A percentile compares a stretch with the other conserved stretches of the same genome.
These are phyloP conservation scores for Poeciliopsis turneri DNA, from an alignment of 2,797 vertebrate genomes.

Conservation along the genomic window DNA sequence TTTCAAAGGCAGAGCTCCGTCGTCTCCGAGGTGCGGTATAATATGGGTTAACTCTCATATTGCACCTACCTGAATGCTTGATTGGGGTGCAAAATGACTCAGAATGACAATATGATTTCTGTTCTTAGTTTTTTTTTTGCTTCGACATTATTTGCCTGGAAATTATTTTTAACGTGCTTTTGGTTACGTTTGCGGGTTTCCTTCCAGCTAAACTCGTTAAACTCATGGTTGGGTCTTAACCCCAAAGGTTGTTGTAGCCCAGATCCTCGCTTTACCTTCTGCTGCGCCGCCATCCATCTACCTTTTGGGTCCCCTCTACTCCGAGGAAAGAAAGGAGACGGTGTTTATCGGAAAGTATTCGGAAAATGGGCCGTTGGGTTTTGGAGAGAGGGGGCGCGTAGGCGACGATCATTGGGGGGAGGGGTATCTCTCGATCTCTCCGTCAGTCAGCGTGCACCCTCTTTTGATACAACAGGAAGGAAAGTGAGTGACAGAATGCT, in stretches of 20 bases:
- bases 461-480: slow-evolving; percentile 80
- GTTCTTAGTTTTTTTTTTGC: slow-evolving; percentile 44
- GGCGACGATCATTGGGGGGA: slow-evolving; percentile 79
- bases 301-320: slow-evolving; percentile 10
- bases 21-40: slow-evolving; percentile 31
- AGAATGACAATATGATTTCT: slow-evolving; percentile 70
- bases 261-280: slow-evolving; percentile 8
- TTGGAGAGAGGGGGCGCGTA: slow-evolving; percentile 81
- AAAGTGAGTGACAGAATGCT: slow-evolving; percentile 54
- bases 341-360: slow-evolving; percentile 77
- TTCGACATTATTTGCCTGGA: slow-evolving; percentile 36
- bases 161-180: slow-evolving; percentile 34
- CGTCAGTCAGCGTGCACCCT: slow-evolving; percentile 66
- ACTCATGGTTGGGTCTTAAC: neutral
- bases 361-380: slow-evolving; percentile 73
- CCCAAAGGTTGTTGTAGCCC: slow-evolving; percentile 20
- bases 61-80: slow-evolving; percentile 63
- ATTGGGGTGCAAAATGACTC: slow-evolving; percentile 65
- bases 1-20: slow-evolving; percentile 43
- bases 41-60: slow-evolving; percentile 60
- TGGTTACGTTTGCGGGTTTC: slow-evolving; percentile 29
- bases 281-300: neutral
- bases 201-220: slow-evolving; percentile 37
- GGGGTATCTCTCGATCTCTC: slow-evolving; percentile 70
- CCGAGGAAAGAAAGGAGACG: slow-evolving; percentile 35